Base-by-base conservation (phyloP, 2,113 vertebrate species). In the Clarias gariepinus region DNA sequence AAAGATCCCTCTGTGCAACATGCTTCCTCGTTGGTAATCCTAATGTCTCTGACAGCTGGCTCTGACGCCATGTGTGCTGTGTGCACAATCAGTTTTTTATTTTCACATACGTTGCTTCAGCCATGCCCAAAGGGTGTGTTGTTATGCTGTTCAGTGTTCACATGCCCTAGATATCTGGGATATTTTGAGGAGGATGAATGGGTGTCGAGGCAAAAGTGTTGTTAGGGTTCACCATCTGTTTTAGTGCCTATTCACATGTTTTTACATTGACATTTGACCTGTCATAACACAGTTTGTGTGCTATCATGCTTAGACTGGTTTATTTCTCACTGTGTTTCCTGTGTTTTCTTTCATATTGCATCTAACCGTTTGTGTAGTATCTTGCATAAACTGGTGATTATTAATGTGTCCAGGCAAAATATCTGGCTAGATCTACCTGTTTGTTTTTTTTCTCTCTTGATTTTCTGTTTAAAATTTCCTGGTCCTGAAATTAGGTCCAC, bases 91-190 rank as follows among this genome's bases (percentile, higher is more conserved):
- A 69, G 74, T 36, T 57, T 30, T n/a, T 80, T 30, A 18, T 79
- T 69, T 79, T 68, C 47, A 69, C 23, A 58, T 58, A 66, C 6
- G 2, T 21, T 58, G 47, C 28, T 57, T 55, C 52, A 58, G 63
- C 63, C 77, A 41, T 79, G 74, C 74, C 76, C 84, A 79, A 21
- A 85, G 84, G 84, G 60, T 66, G 83, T 84, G 84, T 78, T 85
- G 47, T 57, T 58, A 68, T 64, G 84, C 61, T 25, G 47, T 21
- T 85, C 36, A 28, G 61, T 33, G 28, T 21, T 85, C 36, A 28
- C 76, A 79, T 85, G 60, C 52, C 74, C 63, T 79, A 79, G 53
- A 85, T 85, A 80, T 66, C 61, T 68, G 41, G 28, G n/a, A 80
- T 86, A 58, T 80, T 80, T 69, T 58, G 60, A 66, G 41, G 33